Evolutionary conservation across 2,797 vertebrate species (phyloP).

Genomic region (Columba guinea): DNA sequence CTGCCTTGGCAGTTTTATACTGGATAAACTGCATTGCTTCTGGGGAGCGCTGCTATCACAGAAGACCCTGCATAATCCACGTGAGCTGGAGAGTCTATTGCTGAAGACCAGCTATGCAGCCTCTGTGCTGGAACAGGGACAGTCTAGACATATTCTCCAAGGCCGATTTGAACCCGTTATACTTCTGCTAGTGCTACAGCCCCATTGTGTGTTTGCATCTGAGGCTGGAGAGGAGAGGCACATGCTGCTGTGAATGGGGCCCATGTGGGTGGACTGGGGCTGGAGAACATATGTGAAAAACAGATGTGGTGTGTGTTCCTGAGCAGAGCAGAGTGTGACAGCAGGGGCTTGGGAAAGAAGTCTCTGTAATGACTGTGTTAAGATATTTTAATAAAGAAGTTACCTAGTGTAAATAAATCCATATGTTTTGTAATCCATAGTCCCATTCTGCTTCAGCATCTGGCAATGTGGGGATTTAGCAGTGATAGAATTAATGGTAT

Average conservation of each 20-base stretch:
- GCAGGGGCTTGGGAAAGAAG: constrained; percentile 74
- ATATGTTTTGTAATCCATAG: constrained; percentile 70
- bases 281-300: constrained; percentile 71
- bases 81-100: not conserved
- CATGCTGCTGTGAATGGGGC: not conserved
- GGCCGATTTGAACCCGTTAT: not conserved
- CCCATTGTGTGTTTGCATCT: not conserved
- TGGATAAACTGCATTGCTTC: not conserved
- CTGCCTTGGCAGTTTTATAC: not conserved
- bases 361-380: constrained; percentile 71
- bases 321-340: constrained; percentile 57
- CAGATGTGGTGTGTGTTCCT: constrained; percentile 69
- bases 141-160: not conserved
- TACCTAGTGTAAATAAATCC: constrained; percentile 77
- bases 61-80: rapidly evolving
- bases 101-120: not conserved
- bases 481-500: constrained; percentile 53
- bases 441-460: constrained; percentile 62
- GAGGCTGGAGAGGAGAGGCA: constrained; percentile 11
- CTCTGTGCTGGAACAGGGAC: not conserved
- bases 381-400: constrained; percentile 77
- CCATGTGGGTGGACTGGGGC: constrained; percentile 24
- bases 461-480: constrained; percentile 56
- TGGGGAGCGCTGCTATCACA: rapidly evolving
- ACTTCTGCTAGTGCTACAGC: not conserved